Evolutionary conservation across 2,888 invertebrate genomes (phyloP), one percentile per base, ranked within the genome.

Genomic region (Automeris io): DNA sequence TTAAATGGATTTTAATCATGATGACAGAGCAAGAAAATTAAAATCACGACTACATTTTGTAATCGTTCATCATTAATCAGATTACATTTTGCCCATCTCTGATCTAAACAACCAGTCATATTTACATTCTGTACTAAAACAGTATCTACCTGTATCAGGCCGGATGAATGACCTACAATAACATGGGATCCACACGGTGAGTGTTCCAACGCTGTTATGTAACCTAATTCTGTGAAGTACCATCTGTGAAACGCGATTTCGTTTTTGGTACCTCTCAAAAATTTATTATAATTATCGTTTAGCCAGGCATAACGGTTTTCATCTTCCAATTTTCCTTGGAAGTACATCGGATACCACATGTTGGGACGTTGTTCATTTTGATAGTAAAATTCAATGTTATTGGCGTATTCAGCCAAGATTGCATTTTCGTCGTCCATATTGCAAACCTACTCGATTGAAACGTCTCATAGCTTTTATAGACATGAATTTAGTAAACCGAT

Each of bases 121-220:
- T 21, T 22, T 23, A 23, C 8, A 6, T 13, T 16, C 8, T 16
- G 23, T 13, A 33, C 21, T 33, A 41, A 41, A 50, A 46, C 40
- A 33, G 40, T 35, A 40, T 26, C 35, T 59, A 87, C 89, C 82
- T 89, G 88, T 48, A 89, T 82, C 42, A 72, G 51, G 26, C 89
- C 89, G 5, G 82, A 73, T 18, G 87, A 81, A 61, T 85, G 87
- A 6, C 78, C 77, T 18, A 76, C 72, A 32, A 82, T 72, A 54
- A 89, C 60, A 45, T 75, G 52, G 33, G 66, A 57, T 12, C 87
- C 88, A 44, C 74, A 66, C 5, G 74, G 71, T 18, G 85, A 76
- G 55, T 74, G 89, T 45, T 71, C 70, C 39, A 85, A 50, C 18
- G 78, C 62, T 23, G 71, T 72, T 41, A 81, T 71, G 38, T 60